phyloP scores from a whole-genome alignment of 1,140 invertebrate species.

The Acyrthosiphon pisum region DNA sequence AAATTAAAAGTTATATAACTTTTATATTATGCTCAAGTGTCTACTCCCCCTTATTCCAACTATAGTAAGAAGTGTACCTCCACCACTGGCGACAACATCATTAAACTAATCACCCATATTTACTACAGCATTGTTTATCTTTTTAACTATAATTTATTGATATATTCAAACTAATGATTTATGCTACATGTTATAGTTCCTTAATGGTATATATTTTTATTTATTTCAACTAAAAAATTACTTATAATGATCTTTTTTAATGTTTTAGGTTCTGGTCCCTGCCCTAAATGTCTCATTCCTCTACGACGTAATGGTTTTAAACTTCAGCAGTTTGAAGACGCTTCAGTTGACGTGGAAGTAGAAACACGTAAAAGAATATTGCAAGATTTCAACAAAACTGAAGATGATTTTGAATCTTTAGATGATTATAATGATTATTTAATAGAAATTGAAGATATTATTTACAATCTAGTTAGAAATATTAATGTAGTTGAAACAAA shows the following conservation, averaged over 20 bases:
- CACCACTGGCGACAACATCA: neutral
- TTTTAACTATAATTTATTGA: neutral
- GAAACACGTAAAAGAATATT: constrained; percentile 90
- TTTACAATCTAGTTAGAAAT: constrained; percentile 91
- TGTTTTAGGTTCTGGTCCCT: constrained; percentile 82
- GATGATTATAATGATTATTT: constrained; percentile 93
- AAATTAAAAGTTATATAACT: neutral
- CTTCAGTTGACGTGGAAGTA: constrained; percentile 95
- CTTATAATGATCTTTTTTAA: constrained; percentile 14
- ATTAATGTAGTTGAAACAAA: constrained; percentile 90
- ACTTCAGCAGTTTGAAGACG: constrained; percentile 95
- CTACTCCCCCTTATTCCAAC: neutral
- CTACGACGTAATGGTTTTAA: constrained; percentile 89
- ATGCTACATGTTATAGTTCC: neutral
- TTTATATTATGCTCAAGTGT: neutral
- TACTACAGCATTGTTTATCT: no score
- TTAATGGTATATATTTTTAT: neutral
- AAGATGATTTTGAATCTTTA: constrained; percentile 84
- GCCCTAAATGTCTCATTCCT: constrained; percentile 89
- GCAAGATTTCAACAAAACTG: constrained; percentile 90
- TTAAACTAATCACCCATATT: neutral
- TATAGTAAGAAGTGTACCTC: neutral
- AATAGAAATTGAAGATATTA: constrained; percentile 88
- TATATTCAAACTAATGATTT: neutral
- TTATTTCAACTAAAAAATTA: neutral